phyloP scores from a whole-genome alignment of 64 coral and sea anemone species.

The Porites australiensis region DNA sequence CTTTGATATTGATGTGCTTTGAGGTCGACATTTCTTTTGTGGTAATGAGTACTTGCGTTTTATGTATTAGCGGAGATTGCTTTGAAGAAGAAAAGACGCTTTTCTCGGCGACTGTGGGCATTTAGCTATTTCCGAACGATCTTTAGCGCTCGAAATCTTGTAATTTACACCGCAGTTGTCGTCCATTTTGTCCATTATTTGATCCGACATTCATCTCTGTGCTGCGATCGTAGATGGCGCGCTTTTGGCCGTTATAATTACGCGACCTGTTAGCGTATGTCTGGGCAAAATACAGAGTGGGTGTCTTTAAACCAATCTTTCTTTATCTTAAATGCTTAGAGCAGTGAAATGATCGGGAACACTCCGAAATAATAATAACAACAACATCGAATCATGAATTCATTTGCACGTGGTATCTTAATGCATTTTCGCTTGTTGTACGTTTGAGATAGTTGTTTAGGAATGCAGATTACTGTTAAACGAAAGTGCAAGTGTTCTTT shows the following conservation, averaged over 20 bases:
- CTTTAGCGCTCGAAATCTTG: conserved; percentile 40
- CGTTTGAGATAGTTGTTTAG: not conserved
- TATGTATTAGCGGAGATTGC: conserved; percentile 10
- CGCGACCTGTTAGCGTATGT: not conserved
- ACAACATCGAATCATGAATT: conserved; percentile 34
- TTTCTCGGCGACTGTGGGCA: not conserved
- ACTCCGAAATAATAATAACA: conserved; percentile 31
- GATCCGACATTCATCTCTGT: conserved; percentile 23
- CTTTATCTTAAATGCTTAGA: not conserved
- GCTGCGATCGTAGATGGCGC: conserved; percentile 13
- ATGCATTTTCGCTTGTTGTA: conserved; percentile 21
- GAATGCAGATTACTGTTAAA: not conserved
- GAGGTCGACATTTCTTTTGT: conserved; percentile 20
- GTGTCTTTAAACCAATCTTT: not conserved
- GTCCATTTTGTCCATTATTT: conserved; percentile 35
- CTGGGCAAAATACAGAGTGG: not conserved
- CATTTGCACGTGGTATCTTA: conserved; percentile 37
- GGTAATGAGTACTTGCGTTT: conserved; percentile 14
- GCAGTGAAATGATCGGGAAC: not conserved
- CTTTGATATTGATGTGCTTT: conserved; percentile 20
- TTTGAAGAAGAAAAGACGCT: conserved; percentile 29
- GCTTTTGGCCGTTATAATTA: not conserved
- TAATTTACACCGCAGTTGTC: conserved; percentile 45
- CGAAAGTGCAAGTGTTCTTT: not conserved
- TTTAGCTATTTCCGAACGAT: conserved; percentile 1